Percentiles rank a stretch among this genome's conserved stretches.
phyloP scores from a whole-genome alignment of 2,888 invertebrate species.

The Nowickia ferox region DNA sequence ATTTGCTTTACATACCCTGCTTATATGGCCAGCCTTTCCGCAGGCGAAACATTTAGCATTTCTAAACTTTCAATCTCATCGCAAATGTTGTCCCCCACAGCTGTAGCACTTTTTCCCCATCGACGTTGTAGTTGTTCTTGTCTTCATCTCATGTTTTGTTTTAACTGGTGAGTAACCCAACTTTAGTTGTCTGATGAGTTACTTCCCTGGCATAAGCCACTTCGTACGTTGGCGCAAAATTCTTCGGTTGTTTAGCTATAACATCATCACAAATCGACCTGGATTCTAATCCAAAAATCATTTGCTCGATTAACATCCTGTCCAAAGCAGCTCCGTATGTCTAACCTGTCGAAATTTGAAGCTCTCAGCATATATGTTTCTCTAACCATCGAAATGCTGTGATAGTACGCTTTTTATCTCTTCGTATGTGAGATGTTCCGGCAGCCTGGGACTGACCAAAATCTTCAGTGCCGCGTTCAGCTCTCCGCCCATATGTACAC shows the following conservation, averaged over 20 bases:
- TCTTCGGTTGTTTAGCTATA: not conserved
- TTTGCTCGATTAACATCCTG: slow-evolving; percentile 14
- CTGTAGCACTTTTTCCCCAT: too few species aligned
- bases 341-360: slow-evolving; percentile 16
- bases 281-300: slow-evolving; percentile 10
- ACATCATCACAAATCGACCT: slow-evolving; percentile 16
- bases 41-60: too few species aligned
- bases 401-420: not conserved
- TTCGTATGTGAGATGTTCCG: not conserved
- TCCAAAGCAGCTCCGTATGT: slow-evolving; percentile 9
- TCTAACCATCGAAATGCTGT: slow-evolving; percentile 11
- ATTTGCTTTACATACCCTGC: not conserved
- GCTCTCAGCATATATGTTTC: slow-evolving; percentile 24
- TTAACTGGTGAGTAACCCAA: too few species aligned
- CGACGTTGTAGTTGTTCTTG: too few species aligned
- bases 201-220: slow-evolving; percentile 1
- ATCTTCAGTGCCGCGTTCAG: too few species aligned
- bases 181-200: not conserved
- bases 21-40: not conserved
- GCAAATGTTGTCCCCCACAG: too few species aligned
- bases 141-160: too few species aligned
- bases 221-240: slow-evolving; percentile 10
- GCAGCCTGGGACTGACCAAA: not conserved
- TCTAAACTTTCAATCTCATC: too few species aligned
- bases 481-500: too few species aligned